Evolutionary conservation across 2,113 vertebrate genomes (phyloP).

Genomic region (Melanerpes aurifrons): DNA sequence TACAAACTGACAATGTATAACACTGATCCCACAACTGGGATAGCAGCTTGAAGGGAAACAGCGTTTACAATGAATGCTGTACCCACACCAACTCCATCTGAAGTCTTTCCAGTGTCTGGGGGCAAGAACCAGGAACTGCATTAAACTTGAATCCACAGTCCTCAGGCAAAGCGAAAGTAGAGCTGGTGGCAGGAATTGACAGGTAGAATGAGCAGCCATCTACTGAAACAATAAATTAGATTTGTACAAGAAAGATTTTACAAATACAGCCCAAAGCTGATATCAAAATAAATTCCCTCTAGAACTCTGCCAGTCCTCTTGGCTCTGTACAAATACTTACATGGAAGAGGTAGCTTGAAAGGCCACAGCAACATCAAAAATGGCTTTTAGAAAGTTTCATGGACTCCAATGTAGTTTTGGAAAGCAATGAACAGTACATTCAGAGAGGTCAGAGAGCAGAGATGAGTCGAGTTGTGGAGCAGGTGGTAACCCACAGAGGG

Average conservation of each 20-base stretch:
- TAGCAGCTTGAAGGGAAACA: accelerated
- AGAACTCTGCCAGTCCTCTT: neutral
- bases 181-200: neutral
- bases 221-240: constrained; percentile 42
- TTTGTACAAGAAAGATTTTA: constrained; percentile 36
- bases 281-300: constrained; percentile 36
- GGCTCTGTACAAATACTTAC: constrained; percentile 23
- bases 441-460: neutral
- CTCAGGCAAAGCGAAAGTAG: accelerated
- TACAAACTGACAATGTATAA: accelerated
- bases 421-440: neutral
- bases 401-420: neutral
- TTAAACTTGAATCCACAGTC: neutral
- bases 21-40: accelerated
- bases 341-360: constrained; percentile 31
- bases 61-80: neutral
- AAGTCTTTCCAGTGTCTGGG: accelerated
- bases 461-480: accelerated
- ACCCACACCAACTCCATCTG: neutral
- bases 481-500: accelerated
- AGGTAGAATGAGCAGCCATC: neutral
- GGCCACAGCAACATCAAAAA: neutral
- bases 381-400: neutral
- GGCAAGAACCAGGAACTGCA: neutral
- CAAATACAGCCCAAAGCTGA: constrained; percentile 26